Conservation (phyloP, 2,797 vertebrate genomes). For the Menidia menidia region DNA sequence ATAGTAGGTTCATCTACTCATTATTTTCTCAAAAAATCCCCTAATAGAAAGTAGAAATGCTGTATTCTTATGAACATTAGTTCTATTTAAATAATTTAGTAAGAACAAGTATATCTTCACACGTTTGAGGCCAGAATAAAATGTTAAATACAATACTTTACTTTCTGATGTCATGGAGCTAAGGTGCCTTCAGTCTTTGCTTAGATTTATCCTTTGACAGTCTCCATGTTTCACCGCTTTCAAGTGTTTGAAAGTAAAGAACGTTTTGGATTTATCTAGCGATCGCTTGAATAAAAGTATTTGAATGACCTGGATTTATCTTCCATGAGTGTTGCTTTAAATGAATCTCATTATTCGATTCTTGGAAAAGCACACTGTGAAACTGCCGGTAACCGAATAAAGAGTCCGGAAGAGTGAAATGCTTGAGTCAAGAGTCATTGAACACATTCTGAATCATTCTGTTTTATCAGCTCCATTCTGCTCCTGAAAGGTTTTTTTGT, state of each 20-base stretch:
- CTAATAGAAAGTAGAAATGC: too few species aligned
- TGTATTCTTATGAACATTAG: too few species aligned
- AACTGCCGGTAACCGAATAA: background rate
- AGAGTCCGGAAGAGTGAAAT: background rate
- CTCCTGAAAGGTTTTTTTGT: conserved; percentile 9
- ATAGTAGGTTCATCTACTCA: too few species aligned
- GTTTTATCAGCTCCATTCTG: conserved; percentile 17
- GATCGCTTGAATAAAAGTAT: background rate
- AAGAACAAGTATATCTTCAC: too few species aligned
- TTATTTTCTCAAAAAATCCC: too few species aligned
- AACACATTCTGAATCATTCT: conserved; percentile 8
- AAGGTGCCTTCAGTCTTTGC: background rate
- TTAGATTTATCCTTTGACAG: background rate
- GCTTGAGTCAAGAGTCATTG: conserved; percentile 22
- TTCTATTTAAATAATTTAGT: too few species aligned
- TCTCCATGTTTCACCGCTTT: background rate
- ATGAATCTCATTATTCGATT: background rate
- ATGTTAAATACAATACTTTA: too few species aligned
- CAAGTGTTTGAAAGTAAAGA: background rate
- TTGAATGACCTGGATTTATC: background rate
- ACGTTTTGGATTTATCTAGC: background rate
- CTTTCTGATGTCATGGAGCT: background rate
- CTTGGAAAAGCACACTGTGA: conserved; percentile 5
- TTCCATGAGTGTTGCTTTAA: too few species aligned
- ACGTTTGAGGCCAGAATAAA: background rate